Evolutionary conservation across 2,113 vertebrate species (phyloP), one percentile per base, ranked within the genome.

Genomic region (Vimba vimba): DNA sequence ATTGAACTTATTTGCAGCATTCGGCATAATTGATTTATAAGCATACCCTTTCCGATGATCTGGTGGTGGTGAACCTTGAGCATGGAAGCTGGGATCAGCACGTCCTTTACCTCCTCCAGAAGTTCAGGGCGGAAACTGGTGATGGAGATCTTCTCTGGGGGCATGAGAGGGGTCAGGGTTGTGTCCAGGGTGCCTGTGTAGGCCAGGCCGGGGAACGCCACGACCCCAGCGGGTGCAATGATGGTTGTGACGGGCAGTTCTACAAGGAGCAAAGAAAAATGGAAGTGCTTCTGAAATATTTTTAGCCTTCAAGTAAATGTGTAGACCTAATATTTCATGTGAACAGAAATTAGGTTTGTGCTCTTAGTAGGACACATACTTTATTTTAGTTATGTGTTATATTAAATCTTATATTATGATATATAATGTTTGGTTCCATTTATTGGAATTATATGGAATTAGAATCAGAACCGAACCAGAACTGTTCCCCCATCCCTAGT

Each of bases 21-120:
- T 23, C 36, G 13, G 36, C 0, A 43, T 43, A 6, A 25, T 55
- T 60, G 43, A 23, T 23, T 59, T 7, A 10, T 19, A 21, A 39
- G 52, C 84, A 85, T 76, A 98, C 98, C 97, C 95, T 97, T 99
- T 87, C 98, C 97, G 55, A 99, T 99, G 92, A 99, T 94, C 82
- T 60, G 95, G 87, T 98, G 95, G 43, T 93, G 93, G 85, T 98
- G 96, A 27, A 95, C 96, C 33, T 96, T 17, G 10, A 99, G 96
- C 85, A 77, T 93, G 64, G 96, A 95, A 0, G 97, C 94, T 0
- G 97, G 96, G 91, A 99, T 98, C 79, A 99, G 95, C 76, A 99
- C 96, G 62, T 99, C 97, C 91, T 98, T 99, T 91, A 99, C 97
- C 88, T 99, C 97, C 66, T 97, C 96, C 91, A 99, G 94, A 36